Conservation (phyloP, 23 tunicate genomes). For the Oikopleura dioica region DNA sequence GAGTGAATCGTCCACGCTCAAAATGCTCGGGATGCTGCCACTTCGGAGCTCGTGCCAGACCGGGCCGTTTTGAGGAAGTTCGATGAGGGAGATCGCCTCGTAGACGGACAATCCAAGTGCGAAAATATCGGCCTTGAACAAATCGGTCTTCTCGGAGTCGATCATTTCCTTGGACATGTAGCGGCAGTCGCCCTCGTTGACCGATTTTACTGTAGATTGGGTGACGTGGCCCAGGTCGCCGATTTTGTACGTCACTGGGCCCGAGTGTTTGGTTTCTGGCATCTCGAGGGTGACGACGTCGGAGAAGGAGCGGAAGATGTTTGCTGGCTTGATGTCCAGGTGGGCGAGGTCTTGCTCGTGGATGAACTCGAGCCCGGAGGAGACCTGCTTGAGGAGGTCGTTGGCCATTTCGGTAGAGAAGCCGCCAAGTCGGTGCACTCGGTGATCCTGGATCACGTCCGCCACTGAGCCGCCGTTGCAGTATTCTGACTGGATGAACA, state of each 20-base stretch:
- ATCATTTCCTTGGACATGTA: slow-evolving; percentile 69
- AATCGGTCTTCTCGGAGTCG: slow-evolving; percentile 34
- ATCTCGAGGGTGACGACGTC: neutral
- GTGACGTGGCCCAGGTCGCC: slow-evolving; percentile 97
- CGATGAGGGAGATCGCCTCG: slow-evolving; percentile 33
- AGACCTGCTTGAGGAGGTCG: slow-evolving; percentile 29
- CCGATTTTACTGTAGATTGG: slow-evolving; percentile 46
- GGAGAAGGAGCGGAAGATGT: neutral
- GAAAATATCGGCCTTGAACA: slow-evolving; percentile 68
- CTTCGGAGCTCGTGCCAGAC: slow-evolving; percentile 43
- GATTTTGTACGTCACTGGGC: slow-evolving; percentile 16
- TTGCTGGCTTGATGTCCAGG: slow-evolving; percentile 82
- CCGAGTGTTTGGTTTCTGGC: too few relatives aligned
- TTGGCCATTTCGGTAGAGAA: slow-evolving; percentile 30
- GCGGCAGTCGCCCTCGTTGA: slow-evolving; percentile 81
- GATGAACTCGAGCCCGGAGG: slow-evolving; percentile 65
- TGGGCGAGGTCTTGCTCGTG: slow-evolving; percentile 70
- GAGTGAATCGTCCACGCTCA: neutral
- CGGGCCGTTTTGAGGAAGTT: slow-evolving; percentile 63
- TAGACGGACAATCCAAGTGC: slow-evolving; percentile 55
- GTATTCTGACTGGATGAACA: slow-evolving; percentile 69
- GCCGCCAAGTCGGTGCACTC: slow-evolving; percentile 11
- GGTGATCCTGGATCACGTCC: slow-evolving; percentile 21
- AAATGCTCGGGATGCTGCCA: neutral
- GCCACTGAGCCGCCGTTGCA: slow-evolving; percentile 90